These are phyloP conservation scores for Lepidocolaptes lacrymiger DNA, from an alignment of 2,797 vertebrate genomes.

Conservation along the genomic window DNA sequence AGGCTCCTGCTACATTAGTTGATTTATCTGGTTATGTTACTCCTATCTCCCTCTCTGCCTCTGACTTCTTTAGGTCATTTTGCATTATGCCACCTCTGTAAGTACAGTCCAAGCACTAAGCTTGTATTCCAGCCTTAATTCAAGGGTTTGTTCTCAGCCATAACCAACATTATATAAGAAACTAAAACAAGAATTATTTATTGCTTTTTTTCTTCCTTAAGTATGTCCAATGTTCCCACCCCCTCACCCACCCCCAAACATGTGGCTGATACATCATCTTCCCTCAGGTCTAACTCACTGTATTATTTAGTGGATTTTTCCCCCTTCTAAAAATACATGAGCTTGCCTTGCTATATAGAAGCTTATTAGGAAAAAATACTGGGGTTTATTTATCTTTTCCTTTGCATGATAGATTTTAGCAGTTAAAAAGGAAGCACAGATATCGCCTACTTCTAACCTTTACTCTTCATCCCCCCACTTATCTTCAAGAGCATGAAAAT, in stretches of 20 bases:
- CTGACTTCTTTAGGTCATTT: background rate
- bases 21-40: background rate
- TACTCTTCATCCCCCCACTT: background rate
- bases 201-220: background rate
- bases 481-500: background rate
- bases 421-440: background rate
- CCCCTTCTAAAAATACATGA: background rate
- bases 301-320: background rate
- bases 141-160: background rate
- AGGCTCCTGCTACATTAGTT: background rate
- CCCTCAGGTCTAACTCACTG: background rate
- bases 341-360: background rate
- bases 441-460: background rate
- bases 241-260: background rate
- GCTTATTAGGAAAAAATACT: background rate
- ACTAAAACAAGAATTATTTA: background rate
- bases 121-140: background rate
- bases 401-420: background rate
- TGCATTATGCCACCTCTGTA: background rate
- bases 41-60: background rate
- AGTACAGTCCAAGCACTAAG: background rate
- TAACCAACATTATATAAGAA: background rate
- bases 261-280: accelerated
- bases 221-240: background rate
- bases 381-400: background rate